Evolutionary conservation across 2,888 invertebrate genomes (phyloP).

Genomic region (Parapristionchus giblindavisi): DNA sequence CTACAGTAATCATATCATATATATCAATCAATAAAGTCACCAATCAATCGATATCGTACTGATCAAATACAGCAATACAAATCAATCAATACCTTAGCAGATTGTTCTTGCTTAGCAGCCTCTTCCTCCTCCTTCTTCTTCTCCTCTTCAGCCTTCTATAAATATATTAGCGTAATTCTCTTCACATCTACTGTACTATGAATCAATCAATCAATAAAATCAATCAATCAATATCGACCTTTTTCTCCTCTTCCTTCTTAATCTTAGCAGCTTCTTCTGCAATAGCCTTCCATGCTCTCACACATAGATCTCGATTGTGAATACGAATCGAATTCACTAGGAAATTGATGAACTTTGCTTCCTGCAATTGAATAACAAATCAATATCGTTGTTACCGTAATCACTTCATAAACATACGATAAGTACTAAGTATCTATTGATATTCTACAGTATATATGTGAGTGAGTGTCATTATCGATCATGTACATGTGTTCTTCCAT

Average conservation of each 20-base stretch:
- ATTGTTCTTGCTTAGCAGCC: neutral
- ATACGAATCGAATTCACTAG: constrained; percentile 55
- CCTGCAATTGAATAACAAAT: constrained; percentile 42
- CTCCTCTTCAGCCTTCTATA: constrained; percentile 42
- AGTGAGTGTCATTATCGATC: neutral
- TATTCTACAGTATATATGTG: neutral
- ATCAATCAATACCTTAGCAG: neutral
- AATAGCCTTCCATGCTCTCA: constrained; percentile 57
- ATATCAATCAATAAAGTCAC: neutral
- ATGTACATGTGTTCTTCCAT: neutral
- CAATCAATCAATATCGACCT: no score
- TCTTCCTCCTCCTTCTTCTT: constrained; percentile 33
- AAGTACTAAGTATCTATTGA: neutral
- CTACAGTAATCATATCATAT: no score
- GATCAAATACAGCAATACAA: neutral
- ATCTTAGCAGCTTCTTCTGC: constrained; percentile 57
- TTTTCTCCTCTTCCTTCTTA: constrained; percentile 46
- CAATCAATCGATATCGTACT: no score
- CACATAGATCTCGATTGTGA: constrained; percentile 47
- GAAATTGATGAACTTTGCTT: constrained; percentile 68
- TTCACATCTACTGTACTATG: no score
- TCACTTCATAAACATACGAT: neutral
- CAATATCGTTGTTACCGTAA: neutral
- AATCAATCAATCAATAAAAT: no score
- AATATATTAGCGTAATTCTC: neutral